Conservation (phyloP, 2,888 invertebrate species). For the Acanthosepion esculentum region DNA sequence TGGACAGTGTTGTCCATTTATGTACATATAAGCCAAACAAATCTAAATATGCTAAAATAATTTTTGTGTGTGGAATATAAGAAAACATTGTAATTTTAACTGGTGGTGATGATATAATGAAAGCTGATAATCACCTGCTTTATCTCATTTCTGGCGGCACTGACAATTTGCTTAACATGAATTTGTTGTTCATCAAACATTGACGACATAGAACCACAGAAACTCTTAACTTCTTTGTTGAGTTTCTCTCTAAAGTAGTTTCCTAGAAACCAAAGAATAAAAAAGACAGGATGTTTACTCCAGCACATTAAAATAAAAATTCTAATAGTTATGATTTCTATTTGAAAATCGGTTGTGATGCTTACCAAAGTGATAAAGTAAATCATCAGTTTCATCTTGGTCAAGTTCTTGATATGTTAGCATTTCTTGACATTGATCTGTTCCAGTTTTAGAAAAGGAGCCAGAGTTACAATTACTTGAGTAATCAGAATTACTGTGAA, state of each 20-base stretch:
- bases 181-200: slow-evolving; percentile 35
- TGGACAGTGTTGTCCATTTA: too few relatives aligned
- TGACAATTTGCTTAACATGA: slow-evolving; percentile 40
- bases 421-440: not conserved
- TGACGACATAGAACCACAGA: not conserved
- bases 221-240: not conserved
- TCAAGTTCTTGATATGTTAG: not conserved
- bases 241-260: slow-evolving; percentile 41
- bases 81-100: too few relatives aligned
- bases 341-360: not conserved
- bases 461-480: not conserved
- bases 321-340: not conserved
- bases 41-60: too few relatives aligned
- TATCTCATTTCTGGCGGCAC: slow-evolving; percentile 14
- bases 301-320: not conserved
- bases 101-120: too few relatives aligned
- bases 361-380: slow-evolving; percentile 41
- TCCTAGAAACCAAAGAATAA: slow-evolving; percentile 17
- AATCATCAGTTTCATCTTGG: not conserved
- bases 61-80: too few relatives aligned
- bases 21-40: too few relatives aligned
- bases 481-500: not conserved
- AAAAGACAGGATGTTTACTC: not conserved
- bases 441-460: slow-evolving; percentile 35
- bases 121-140: slow-evolving; percentile 14